Percentiles rank a stretch among this genome's conserved stretches.
Conservation (phyloP, 2,113 vertebrate species). For the Trematomus loennbergii region DNA sequence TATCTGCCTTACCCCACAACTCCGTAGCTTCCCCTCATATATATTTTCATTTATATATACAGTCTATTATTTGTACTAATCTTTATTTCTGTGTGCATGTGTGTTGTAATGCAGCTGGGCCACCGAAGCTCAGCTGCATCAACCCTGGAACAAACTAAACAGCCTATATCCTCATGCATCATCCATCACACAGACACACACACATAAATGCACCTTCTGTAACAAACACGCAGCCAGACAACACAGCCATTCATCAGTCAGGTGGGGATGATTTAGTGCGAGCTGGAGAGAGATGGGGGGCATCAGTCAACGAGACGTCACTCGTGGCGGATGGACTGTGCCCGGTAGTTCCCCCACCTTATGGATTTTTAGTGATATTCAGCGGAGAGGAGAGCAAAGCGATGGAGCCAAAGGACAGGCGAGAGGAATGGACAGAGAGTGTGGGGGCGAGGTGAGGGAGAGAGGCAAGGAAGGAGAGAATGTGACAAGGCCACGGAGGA, state of each 20-base stretch:
- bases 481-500: constrained; percentile 65
- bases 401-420: constrained; percentile 60
- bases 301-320: constrained; percentile 52
- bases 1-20: neutral
- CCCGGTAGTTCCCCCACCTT: constrained; percentile 41
- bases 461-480: constrained; percentile 48
- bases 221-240: constrained; percentile 22
- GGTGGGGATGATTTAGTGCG: constrained; percentile 55
- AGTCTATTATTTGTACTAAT: neutral
- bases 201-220: constrained; percentile 9
- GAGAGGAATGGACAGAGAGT: constrained; percentile 55
- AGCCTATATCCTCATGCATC: constrained; percentile 45
- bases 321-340: constrained; percentile 38
- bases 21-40: neutral
- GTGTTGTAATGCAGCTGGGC: constrained; percentile 53
- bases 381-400: constrained; percentile 24
- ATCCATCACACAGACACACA: constrained; percentile 40
- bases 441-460: constrained; percentile 66
- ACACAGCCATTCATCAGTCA: constrained; percentile 53
- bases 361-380: constrained; percentile 50
- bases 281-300: constrained; percentile 12
- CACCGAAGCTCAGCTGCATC: constrained; percentile 47
- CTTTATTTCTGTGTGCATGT: constrained; percentile 27
- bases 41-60: constrained; percentile 3
- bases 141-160: constrained; percentile 45